phyloP scores from a whole-genome alignment of 2,888 invertebrate genomes.

The Scaptodrosophila latifasciaeformis region DNA sequence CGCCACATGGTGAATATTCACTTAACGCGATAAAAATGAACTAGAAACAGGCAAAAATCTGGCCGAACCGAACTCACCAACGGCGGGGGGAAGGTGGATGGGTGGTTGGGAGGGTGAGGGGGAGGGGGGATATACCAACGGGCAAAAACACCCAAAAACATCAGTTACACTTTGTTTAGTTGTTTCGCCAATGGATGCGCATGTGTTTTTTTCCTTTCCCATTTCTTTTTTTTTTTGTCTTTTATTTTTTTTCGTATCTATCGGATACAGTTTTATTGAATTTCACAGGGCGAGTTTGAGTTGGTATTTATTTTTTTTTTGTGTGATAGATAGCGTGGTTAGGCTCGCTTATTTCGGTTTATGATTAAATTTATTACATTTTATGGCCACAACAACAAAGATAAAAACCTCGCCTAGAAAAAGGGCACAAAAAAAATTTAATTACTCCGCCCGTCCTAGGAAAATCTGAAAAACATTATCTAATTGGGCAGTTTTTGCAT shows the following conservation, averaged over 20 bases:
- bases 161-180: conserved; percentile 61
- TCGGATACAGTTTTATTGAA: conserved; percentile 22
- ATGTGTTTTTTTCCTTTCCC: background rate
- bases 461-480: conserved; percentile 41
- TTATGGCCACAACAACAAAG: conserved; percentile 45
- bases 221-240: background rate
- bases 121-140: background rate
- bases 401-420: conserved; percentile 17
- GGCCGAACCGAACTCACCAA: conserved; percentile 25
- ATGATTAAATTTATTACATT: conserved; percentile 68
- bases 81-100: conserved; percentile 11
- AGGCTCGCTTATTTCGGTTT: conserved; percentile 67
- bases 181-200: conserved; percentile 29
- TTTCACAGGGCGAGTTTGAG: conserved; percentile 1
- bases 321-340: conserved; percentile 68
- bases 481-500: conserved; percentile 60
- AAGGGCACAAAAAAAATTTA: conserved; percentile 38
- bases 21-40: conserved; percentile 68
- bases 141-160: conserved; percentile 60
- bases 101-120: background rate
- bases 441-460: conserved; percentile 29
- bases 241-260: conserved; percentile 39
- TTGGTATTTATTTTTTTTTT: too few species aligned
- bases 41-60: conserved; percentile 62
- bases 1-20: conserved; percentile 66